Evolutionary conservation across 2,113 vertebrate species (phyloP).

Genomic region (Sprattus sprattus): DNA sequence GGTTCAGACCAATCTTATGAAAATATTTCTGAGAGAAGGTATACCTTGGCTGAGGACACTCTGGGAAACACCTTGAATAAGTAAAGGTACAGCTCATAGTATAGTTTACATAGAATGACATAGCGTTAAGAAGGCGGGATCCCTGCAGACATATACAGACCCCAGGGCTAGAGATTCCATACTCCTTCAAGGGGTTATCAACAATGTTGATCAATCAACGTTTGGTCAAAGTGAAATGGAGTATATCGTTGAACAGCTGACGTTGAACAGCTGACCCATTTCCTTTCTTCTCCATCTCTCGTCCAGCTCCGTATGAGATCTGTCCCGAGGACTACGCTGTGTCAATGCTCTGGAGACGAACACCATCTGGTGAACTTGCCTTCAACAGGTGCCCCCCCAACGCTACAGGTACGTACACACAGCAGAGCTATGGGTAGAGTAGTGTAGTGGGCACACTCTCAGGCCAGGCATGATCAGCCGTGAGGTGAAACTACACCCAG

Average conservation of each 20-base stretch:
- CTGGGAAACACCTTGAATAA: too few species aligned
- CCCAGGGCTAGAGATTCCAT: not conserved
- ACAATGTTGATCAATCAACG: not conserved
- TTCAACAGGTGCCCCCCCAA: constrained; percentile 96
- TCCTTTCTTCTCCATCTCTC: constrained; percentile 25
- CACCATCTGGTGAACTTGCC: constrained; percentile 92
- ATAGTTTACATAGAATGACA: too few species aligned
- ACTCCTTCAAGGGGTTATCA: not conserved
- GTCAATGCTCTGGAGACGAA: constrained; percentile 97
- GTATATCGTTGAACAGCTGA: not conserved
- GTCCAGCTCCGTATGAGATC: constrained; percentile 95
- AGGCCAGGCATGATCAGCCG: not conserved
- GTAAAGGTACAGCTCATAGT: too few species aligned
- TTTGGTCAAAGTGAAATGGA: too few species aligned
- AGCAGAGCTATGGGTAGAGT: not conserved
- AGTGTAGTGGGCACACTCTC: not conserved
- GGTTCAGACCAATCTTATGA: too few species aligned
- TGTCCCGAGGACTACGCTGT: constrained; percentile 95
- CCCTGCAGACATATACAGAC: not conserved
- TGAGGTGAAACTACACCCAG: not conserved
- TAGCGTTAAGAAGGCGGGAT: not conserved
- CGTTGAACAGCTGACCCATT: not conserved
- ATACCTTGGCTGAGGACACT: too few species aligned
- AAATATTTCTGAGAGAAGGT: too few species aligned
- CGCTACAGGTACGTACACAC: constrained; percentile 83